A percentile compares a stretch with the other conserved stretches of the same genome.
phyloP scores from a whole-genome alignment of 2,888 invertebrate genomes.

The Pogonocherus hispidulus region DNA sequence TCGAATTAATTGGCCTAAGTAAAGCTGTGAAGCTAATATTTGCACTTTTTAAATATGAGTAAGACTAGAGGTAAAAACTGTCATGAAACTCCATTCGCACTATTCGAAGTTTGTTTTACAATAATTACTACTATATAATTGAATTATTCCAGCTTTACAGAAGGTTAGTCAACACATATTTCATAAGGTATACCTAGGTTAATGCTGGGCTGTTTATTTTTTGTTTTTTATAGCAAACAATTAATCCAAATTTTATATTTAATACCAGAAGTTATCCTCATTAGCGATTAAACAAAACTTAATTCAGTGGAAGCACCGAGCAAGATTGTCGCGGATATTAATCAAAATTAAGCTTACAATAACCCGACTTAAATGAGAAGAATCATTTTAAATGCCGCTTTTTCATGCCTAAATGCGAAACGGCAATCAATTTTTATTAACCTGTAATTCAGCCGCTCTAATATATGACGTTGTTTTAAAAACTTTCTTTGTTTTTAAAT shows the following conservation, averaged over 20 bases:
- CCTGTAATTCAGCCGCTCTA: slow-evolving; percentile 26
- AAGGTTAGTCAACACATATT: too few species aligned
- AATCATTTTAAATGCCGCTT: slow-evolving; percentile 35
- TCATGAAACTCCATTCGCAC: too few species aligned
- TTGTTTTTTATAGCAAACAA: neutral
- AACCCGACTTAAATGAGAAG: slow-evolving; percentile 48
- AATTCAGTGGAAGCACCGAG: slow-evolving; percentile 4
- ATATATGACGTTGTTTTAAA: slow-evolving; percentile 25
- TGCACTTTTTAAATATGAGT: too few species aligned
- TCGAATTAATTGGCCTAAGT: too few species aligned
- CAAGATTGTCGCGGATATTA: slow-evolving; percentile 42
- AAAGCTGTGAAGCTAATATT: too few species aligned
- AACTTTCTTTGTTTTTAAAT: slow-evolving; percentile 49
- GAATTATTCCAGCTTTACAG: too few species aligned
- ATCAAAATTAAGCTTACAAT: slow-evolving; percentile 56
- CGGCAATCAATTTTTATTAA: slow-evolving; percentile 50
- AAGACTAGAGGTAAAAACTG: too few species aligned
- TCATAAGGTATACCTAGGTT: too few species aligned
- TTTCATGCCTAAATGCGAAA: slow-evolving; percentile 32
- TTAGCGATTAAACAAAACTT: slow-evolving; percentile 4
- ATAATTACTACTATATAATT: too few species aligned
- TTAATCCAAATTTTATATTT: neutral
- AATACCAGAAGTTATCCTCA: slow-evolving; percentile 1
- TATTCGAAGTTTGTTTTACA: too few species aligned
- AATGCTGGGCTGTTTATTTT: too few species aligned